Evolutionary conservation across 2,797 vertebrate genomes (phyloP).

Genomic region (Octomys mimax): DNA sequence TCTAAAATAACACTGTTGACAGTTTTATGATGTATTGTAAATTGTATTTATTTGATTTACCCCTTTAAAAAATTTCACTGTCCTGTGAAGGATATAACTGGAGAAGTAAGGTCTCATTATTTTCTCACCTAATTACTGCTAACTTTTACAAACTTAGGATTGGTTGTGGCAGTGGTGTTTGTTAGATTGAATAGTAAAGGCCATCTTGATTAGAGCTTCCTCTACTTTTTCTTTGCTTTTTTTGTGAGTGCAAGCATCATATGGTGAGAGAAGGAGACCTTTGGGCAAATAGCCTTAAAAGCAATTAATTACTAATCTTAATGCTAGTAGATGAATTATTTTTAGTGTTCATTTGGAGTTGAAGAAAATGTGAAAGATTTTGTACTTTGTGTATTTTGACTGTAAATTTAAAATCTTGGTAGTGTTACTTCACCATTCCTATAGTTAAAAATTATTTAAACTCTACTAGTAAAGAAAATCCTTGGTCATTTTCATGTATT

Average conservation of each 20-base stretch:
- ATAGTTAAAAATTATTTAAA: slow-evolving; percentile 58
- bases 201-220: background rate
- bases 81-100: background rate
- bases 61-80: slow-evolving; percentile 19
- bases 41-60: slow-evolving; percentile 53
- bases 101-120: background rate
- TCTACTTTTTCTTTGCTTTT: background rate
- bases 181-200: slow-evolving; percentile 59
- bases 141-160: background rate
- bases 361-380: slow-evolving; percentile 59
- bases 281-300: slow-evolving; percentile 38
- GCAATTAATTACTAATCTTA: background rate
- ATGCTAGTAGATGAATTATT: background rate
- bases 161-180: slow-evolving; percentile 31
- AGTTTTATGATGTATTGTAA: slow-evolving; percentile 41
- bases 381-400: slow-evolving; percentile 69
- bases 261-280: background rate
- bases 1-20: slow-evolving; percentile 63
- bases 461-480: slow-evolving; percentile 27
- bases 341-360: slow-evolving; percentile 54
- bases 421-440: slow-evolving; percentile 42
- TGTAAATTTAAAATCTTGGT: slow-evolving; percentile 52
- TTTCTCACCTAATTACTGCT: slow-evolving; percentile 67
- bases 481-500: slow-evolving; percentile 37
- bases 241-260: background rate